Evolutionary conservation across 1,140 invertebrate genomes (phyloP).

Genomic region (Adoxophyes honmai): DNA sequence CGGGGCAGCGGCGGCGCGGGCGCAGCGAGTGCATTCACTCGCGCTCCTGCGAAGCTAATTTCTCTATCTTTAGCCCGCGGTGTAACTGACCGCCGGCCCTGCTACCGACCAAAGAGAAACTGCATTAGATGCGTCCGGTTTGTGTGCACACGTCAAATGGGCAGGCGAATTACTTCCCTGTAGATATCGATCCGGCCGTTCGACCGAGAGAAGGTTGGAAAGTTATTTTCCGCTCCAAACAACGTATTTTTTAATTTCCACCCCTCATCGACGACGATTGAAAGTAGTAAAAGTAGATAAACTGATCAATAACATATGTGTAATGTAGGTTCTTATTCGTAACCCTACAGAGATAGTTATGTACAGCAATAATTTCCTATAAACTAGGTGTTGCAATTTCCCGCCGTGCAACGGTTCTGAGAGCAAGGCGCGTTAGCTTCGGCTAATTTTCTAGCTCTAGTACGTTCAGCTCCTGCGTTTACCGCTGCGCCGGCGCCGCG

Average conservation of each 20-base stretch:
- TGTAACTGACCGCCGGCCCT: conserved; percentile 64
- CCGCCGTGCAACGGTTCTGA: conserved; percentile 31
- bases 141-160: conserved; percentile 46
- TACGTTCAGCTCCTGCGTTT: background rate
- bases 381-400: conserved; percentile 41
- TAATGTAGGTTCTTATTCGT: conserved; percentile 16
- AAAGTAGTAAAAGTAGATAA: conserved; percentile 46
- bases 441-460: background rate
- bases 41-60: conserved; percentile 57
- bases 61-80: conserved; percentile 72
- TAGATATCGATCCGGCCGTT: conserved; percentile 19
- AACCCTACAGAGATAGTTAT: conserved; percentile 28
- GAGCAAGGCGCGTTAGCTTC: background rate
- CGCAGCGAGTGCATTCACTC: conserved; percentile 56
- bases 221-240: background rate
- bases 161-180: conserved; percentile 41
- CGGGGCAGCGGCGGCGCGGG: conserved; percentile 33
- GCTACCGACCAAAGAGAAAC: conserved; percentile 62
- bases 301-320: conserved; percentile 29
- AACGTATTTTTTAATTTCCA: conserved; percentile 10
- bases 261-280: no score
- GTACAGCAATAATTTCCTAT: conserved; percentile 33
- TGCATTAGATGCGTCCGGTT: conserved; percentile 67
- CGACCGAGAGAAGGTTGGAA: background rate
- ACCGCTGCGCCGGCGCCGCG: background rate